phyloP scores from a whole-genome alignment of 2,797 vertebrate species.

The Myotis planiceps region DNA sequence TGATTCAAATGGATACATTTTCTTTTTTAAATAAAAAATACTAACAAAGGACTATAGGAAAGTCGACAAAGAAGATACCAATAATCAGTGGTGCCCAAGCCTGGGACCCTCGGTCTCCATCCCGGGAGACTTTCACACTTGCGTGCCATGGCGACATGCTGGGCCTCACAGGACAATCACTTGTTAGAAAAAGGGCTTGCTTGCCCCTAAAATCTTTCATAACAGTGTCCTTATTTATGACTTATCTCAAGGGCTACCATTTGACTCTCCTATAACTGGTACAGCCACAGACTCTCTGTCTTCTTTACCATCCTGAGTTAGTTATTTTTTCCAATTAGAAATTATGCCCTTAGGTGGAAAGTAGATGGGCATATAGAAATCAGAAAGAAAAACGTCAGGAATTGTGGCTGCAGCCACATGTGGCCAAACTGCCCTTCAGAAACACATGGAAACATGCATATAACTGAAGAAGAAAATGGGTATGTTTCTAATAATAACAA shows the following conservation, averaged over 20 bases:
- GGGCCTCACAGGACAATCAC: neutral
- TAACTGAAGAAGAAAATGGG: neutral
- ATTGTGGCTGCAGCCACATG: neutral
- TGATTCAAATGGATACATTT: neutral
- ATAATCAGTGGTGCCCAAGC: neutral
- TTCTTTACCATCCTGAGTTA: neutral
- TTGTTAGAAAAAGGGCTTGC: neutral
- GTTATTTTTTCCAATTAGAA: neutral
- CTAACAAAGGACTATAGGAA: neutral
- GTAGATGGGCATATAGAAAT: neutral
- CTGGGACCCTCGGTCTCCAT: neutral
- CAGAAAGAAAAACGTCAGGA: neutral
- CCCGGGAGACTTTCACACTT: neutral
- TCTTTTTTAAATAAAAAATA: neutral
- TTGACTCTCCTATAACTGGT: neutral
- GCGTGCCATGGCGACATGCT: neutral
- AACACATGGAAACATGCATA: neutral
- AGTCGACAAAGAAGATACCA: neutral
- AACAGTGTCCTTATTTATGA: neutral
- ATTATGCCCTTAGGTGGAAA: neutral
- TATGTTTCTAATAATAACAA: neutral
- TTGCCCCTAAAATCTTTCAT: neutral
- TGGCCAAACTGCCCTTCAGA: neutral
- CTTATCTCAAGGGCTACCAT: neutral
- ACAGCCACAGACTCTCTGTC: neutral